phyloP scores from a whole-genome alignment of 1,140 invertebrate species.

The Diachasmimorpha longicaudata region DNA sequence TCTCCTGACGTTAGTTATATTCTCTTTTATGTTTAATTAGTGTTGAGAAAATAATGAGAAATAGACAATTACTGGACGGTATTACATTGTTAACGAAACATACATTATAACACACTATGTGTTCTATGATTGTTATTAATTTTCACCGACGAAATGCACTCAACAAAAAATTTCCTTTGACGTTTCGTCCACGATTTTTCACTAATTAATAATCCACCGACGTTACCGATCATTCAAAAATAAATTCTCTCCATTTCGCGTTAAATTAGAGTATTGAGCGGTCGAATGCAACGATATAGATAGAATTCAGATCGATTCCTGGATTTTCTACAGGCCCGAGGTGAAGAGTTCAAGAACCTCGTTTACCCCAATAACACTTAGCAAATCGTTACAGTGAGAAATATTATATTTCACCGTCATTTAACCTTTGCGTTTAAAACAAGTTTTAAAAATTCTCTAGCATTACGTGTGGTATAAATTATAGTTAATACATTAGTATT shows the following conservation, averaged over 20 bases:
- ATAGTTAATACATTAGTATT: too few species aligned
- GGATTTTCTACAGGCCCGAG: conserved; percentile 11
- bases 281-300: not conserved
- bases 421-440: too few species aligned
- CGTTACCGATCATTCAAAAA: not conserved
- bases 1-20: not conserved
- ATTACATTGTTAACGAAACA: too few species aligned
- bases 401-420: too few species aligned
- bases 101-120: too few species aligned
- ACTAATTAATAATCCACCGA: not conserved
- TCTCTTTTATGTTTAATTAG: not conserved
- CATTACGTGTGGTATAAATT: too few species aligned
- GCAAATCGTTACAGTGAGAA: not conserved
- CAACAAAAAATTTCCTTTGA: too few species aligned
- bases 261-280: conserved; percentile 12
- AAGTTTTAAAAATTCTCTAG: too few species aligned
- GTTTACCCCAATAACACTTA: conserved; percentile 12
- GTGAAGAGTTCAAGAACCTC: conserved; percentile 29
- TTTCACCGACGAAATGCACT: too few species aligned
- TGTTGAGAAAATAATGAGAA: too few species aligned
- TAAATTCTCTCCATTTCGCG: not conserved
- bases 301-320: conserved; percentile 22
- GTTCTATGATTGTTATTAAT: too few species aligned
- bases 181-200: not conserved
- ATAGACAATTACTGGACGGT: too few species aligned